These are phyloP conservation scores for Platycercus adscitus DNA, from an alignment of 2,113 vertebrate genomes.

Conservation along the genomic window DNA sequence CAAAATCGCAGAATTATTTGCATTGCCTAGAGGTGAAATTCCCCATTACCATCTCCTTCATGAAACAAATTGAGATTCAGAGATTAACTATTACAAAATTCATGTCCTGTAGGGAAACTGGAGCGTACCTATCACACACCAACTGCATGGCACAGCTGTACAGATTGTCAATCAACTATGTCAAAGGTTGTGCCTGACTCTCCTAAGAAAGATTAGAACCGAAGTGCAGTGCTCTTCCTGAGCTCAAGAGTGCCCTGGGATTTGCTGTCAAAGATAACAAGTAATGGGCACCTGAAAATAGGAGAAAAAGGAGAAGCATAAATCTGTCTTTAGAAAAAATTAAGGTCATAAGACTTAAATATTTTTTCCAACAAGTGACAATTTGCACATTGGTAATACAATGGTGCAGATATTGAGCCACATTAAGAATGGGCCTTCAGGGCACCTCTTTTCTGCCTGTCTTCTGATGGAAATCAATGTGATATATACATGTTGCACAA, in stretches of 20 bases:
- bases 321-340: neutral
- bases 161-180: neutral
- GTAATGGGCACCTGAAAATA: neutral
- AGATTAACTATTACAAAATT: neutral
- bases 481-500: neutral
- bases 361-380: neutral
- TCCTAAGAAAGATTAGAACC: neutral
- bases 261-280: neutral
- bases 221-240: neutral
- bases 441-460: neutral
- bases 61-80: neutral
- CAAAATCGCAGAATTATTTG: neutral
- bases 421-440: neutral
- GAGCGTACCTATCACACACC: neutral
- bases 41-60: neutral
- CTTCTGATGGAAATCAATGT: neutral
- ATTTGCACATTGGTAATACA: neutral
- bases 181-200: neutral
- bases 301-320: neutral
- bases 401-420: neutral
- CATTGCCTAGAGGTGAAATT: neutral
- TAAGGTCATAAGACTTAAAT: neutral
- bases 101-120: neutral
- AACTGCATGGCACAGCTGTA: neutral
- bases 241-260: neutral